phyloP scores from a whole-genome alignment of 2,888 invertebrate genomes.

The Morpho deidamia region DNA sequence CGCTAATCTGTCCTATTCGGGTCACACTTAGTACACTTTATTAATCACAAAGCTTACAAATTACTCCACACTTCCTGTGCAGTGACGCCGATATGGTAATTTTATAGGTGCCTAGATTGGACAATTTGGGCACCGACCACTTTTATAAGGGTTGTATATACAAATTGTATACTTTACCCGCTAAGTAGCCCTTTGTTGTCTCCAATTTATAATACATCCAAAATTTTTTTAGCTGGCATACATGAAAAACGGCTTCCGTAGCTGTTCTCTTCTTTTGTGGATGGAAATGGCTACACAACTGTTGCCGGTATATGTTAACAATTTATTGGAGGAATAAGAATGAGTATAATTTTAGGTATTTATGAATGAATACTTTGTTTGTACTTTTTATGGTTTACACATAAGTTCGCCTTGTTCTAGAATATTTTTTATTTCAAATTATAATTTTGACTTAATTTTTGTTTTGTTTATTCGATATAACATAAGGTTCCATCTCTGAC shows the following conservation, averaged over 20 bases:
- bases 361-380: too few relatives aligned
- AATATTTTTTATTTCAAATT: too few relatives aligned
- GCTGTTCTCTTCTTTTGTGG: slow-evolving; percentile 10
- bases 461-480: too few relatives aligned
- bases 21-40: slow-evolving; percentile 77
- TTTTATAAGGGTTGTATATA: slow-evolving; percentile 49
- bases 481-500: too few relatives aligned
- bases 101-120: slow-evolving; percentile 68
- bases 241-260: slow-evolving; percentile 17
- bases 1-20: slow-evolving; percentile 78
- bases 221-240: slow-evolving; percentile 13
- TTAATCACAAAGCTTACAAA: slow-evolving; percentile 79
- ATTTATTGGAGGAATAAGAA: slow-evolving; percentile 5
- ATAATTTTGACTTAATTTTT: too few relatives aligned
- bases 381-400: too few relatives aligned
- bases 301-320: slow-evolving; percentile 13
- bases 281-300: slow-evolving; percentile 12
- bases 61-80: slow-evolving; percentile 74
- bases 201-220: slow-evolving; percentile 18
- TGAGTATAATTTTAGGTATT: background rate
- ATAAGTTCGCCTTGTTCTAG: too few relatives aligned
- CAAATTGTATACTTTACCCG: slow-evolving; percentile 20
- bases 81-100: slow-evolving; percentile 74
- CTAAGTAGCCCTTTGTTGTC: slow-evolving; percentile 21
- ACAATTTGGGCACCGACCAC: slow-evolving; percentile 63